Conservation (phyloP, 2,888 invertebrate species). For the Serrognathus titanus region DNA sequence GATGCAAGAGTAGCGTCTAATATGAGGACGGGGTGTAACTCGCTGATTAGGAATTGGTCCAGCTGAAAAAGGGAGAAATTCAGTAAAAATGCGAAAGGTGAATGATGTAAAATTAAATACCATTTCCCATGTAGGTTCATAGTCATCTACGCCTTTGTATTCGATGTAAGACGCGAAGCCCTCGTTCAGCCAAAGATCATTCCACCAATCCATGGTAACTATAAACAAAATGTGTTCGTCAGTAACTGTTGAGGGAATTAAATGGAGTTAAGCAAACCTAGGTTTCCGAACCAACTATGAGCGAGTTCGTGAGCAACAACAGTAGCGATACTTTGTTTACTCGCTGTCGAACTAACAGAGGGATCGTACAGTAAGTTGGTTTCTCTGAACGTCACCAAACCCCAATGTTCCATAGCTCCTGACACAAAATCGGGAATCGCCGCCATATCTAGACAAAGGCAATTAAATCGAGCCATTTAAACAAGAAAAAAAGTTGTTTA, state of each 20-base stretch:
- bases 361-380: constrained; percentile 76
- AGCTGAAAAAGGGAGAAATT: constrained; percentile 53
- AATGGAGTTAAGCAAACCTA: constrained; percentile 54
- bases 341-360: constrained; percentile 66
- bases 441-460: constrained; percentile 63
- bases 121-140: constrained; percentile 78
- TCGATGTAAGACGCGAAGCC: constrained; percentile 91
- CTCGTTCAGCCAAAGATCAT: constrained; percentile 90
- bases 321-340: constrained; percentile 74
- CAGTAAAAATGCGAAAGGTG: too few relatives aligned
- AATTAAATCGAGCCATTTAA: background rate
- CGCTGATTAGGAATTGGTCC: constrained; percentile 70
- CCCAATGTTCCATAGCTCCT: constrained; percentile 97
- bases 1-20: constrained; percentile 79
- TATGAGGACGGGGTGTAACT: constrained; percentile 68
- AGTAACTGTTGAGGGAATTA: background rate
- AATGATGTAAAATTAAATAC: constrained; percentile 48
- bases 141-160: constrained; percentile 69
- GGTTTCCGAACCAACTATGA: constrained; percentile 92
- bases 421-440: constrained; percentile 86
- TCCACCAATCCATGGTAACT: constrained; percentile 94
- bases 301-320: constrained; percentile 92
- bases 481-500: constrained; percentile 38
- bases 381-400: constrained; percentile 88
- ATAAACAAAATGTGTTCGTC: constrained; percentile 31